These are phyloP conservation scores for Aphodius granarius DNA, from an alignment of 2,888 invertebrate species.

Conservation along the genomic window DNA sequence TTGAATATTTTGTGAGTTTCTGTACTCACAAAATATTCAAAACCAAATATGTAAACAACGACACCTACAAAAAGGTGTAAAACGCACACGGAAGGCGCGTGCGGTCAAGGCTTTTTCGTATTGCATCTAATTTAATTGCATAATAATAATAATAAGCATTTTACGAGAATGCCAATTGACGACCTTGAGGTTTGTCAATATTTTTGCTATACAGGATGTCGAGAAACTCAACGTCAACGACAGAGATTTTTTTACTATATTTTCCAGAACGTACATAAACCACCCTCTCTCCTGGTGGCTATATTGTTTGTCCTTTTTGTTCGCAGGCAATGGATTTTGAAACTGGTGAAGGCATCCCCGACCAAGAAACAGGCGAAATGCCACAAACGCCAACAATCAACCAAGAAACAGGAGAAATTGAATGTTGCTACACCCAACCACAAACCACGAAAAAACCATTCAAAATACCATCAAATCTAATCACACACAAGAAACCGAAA, in stretches of 20 bases:
- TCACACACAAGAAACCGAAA: constrained; percentile 21
- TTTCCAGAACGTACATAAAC: too few species aligned
- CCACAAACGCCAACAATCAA: constrained; percentile 50
- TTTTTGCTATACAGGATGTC: too few species aligned
- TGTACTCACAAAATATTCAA: too few species aligned
- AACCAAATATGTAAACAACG: too few species aligned
- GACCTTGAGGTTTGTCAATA: neutral
- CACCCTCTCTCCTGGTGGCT: too few species aligned
- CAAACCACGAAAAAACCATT: constrained; percentile 38
- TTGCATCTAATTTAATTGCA: neutral
- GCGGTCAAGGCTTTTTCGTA: neutral
- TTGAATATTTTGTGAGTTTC: neutral
- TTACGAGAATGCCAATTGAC: neutral
- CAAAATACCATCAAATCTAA: constrained; percentile 40
- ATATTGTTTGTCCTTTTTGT: too few species aligned
- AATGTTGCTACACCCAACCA: constrained; percentile 34
- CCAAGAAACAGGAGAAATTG: constrained; percentile 59
- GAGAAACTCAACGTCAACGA: too few species aligned
- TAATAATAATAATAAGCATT: neutral
- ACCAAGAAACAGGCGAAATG: constrained; percentile 60
- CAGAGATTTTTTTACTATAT: too few species aligned
- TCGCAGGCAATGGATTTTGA: constrained; percentile 34
- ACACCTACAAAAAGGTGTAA: neutral
- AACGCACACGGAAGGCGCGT: neutral
- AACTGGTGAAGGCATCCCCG: constrained; percentile 45